Percentiles rank a stretch among this genome's conserved stretches.
These are phyloP conservation scores for Tenualosa thibaudeaui DNA, from an alignment of 2,797 vertebrate species.

Conservation along the genomic window DNA sequence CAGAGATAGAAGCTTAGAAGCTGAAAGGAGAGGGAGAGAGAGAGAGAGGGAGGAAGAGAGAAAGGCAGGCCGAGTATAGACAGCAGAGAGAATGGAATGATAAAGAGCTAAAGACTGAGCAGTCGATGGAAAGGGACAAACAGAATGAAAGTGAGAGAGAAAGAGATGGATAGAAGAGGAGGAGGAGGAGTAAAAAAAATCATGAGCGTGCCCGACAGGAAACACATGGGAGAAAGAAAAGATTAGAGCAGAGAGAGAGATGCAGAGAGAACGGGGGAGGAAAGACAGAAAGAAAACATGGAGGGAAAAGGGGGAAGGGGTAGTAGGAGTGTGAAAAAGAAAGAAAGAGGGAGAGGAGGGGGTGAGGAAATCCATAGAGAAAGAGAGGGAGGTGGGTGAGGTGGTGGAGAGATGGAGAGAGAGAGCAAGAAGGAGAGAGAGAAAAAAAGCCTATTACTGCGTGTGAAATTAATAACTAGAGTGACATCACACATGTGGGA, in stretches of 20 bases:
- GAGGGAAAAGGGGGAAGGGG: neutral
- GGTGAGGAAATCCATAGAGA: neutral
- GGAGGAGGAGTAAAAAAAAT: neutral
- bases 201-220: neutral
- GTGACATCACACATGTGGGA: conserved; percentile 30
- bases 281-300: neutral
- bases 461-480: conserved; percentile 31
- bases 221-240: neutral
- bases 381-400: neutral
- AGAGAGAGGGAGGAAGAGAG: neutral
- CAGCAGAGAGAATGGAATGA: neutral
- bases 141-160: neutral
- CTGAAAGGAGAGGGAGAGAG: neutral
- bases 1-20: neutral
- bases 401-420: neutral
- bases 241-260: too few species aligned
- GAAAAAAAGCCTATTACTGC: neutral
- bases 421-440: neutral
- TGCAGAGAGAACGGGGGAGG: too few species aligned
- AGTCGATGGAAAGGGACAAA: neutral
- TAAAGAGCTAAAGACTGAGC: conserved; percentile 1
- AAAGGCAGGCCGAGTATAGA: neutral
- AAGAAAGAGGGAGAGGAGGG: neutral
- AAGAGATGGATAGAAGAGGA: conserved; percentile 2
- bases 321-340: neutral